Conservation (phyloP, 2,113 vertebrate genomes). For the Nycticebus coucang region DNA sequence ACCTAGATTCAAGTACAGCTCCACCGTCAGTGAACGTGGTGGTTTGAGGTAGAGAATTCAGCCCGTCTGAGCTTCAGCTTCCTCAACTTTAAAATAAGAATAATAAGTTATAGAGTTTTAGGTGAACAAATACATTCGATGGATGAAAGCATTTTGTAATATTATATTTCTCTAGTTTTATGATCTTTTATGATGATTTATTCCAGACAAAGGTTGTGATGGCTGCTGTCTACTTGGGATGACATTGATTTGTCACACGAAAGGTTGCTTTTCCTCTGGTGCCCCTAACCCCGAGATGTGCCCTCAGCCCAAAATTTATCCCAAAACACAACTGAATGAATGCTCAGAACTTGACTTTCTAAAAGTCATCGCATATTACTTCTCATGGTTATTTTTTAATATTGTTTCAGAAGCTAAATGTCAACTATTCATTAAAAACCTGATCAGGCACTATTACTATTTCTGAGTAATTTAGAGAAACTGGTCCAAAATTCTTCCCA, state of each 20-base stretch:
- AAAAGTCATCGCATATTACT: fast-evolving
- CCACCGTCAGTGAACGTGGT: background rate
- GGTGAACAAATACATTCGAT: background rate
- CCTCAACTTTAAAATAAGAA: background rate
- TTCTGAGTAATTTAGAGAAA: background rate
- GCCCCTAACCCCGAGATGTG: fast-evolving
- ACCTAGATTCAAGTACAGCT: fast-evolving
- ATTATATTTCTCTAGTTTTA: background rate
- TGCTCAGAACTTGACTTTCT: background rate
- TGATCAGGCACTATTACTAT: background rate
- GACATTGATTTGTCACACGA: background rate
- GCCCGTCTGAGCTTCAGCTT: background rate
- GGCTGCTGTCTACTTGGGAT: background rate
- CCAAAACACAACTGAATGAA: background rate
- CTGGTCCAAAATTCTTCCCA: background rate
- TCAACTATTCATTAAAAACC: background rate
- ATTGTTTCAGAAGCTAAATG: background rate
- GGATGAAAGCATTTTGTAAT: background rate
- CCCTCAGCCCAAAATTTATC: background rate
- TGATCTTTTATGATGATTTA: background rate
- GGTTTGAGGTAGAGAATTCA: background rate
- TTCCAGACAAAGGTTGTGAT: background rate
- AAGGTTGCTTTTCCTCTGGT: fast-evolving
- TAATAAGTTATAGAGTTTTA: background rate
- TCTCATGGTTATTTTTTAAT: background rate